phyloP scores from a whole-genome alignment of 1,140 invertebrate species.

The Onthophagus taurus region DNA sequence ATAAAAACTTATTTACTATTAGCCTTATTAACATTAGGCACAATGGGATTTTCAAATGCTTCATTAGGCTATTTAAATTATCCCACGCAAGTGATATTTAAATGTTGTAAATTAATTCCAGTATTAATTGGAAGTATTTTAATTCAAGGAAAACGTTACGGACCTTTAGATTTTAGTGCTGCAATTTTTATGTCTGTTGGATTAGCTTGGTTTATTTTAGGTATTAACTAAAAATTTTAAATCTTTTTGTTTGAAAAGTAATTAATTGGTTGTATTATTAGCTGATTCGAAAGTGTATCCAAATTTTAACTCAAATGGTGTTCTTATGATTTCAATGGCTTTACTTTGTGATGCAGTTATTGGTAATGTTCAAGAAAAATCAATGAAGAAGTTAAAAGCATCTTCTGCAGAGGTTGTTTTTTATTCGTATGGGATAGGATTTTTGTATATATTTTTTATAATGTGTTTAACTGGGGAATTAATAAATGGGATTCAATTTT shows the following conservation, averaged over 20 bases:
- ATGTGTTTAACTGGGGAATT: slow-evolving; percentile 67
- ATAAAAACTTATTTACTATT: slow-evolving; percentile 69
- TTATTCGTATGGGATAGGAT: slow-evolving; percentile 86
- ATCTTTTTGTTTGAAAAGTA: slow-evolving; percentile 11
- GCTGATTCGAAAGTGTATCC: slow-evolving; percentile 86
- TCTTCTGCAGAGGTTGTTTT: slow-evolving; percentile 87
- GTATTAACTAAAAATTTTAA: slow-evolving; percentile 34
- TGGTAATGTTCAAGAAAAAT: slow-evolving; percentile 94
- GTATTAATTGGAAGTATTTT: slow-evolving; percentile 86
- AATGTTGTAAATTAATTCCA: slow-evolving; percentile 94
- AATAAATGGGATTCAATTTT: slow-evolving; percentile 65
- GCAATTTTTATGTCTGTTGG: slow-evolving; percentile 84
- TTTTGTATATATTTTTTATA: slow-evolving; percentile 72
- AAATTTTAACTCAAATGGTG: slow-evolving; percentile 73
- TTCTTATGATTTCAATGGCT: slow-evolving; percentile 79
- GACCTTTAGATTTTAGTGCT: slow-evolving; percentile 71
- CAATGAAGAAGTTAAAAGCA: slow-evolving; percentile 74
- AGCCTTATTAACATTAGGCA: slow-evolving; percentile 81
- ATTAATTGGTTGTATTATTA: slow-evolving; percentile 37
- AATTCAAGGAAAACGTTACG: slow-evolving; percentile 85
- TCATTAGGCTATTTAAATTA: slow-evolving; percentile 94
- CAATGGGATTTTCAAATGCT: slow-evolving; percentile 93
- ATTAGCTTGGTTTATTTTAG: slow-evolving; percentile 78
- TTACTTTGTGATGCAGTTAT: slow-evolving; percentile 88
- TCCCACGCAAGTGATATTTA: slow-evolving; percentile 89